Percentiles rank a stretch among this genome's conserved stretches.
Conservation (phyloP, 2,888 invertebrate species). For the Tridacna crocea region DNA sequence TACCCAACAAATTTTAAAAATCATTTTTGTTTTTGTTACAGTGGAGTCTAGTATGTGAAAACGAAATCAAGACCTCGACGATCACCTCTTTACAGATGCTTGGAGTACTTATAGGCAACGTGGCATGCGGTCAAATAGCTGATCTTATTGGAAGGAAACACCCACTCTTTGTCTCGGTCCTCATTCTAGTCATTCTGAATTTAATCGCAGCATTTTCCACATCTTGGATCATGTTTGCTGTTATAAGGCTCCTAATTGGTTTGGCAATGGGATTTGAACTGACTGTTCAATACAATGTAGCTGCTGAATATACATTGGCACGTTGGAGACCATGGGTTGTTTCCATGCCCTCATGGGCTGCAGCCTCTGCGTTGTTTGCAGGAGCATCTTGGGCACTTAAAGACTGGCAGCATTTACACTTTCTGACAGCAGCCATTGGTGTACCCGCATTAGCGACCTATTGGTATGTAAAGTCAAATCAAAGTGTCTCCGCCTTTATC, state of each 20-base stretch:
- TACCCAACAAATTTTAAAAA: too few species aligned
- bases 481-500: slow-evolving; percentile 38
- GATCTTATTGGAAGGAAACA: slow-evolving; percentile 61
- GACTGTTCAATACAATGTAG: slow-evolving; percentile 43
- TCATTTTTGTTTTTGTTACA: slow-evolving; percentile 24
- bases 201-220: slow-evolving; percentile 43
- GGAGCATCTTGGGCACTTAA: slow-evolving; percentile 52
- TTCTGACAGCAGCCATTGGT: slow-evolving; percentile 56
- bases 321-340: slow-evolving; percentile 62
- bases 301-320: slow-evolving; percentile 61
- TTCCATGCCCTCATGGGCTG: slow-evolving; percentile 63
- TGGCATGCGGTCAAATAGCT: slow-evolving; percentile 53
- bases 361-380: slow-evolving; percentile 56
- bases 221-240: slow-evolving; percentile 60
- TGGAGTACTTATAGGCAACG: slow-evolving; percentile 55
- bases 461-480: slow-evolving; percentile 58
- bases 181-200: slow-evolving; percentile 28
- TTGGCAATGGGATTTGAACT: slow-evolving; percentile 49
- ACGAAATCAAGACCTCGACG: slow-evolving; percentile 42
- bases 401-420: slow-evolving; percentile 64
- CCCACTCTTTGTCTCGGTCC: slow-evolving; percentile 43
- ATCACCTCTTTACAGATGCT: slow-evolving; percentile 59
- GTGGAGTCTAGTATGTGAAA: slow-evolving; percentile 59
- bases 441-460: slow-evolving; percentile 57
- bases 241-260: slow-evolving; percentile 55